Evolutionary conservation across 2,888 invertebrate species (phyloP), one percentile per base, ranked within the genome.

Genomic region (Cylindroiulus punctatus): DNA sequence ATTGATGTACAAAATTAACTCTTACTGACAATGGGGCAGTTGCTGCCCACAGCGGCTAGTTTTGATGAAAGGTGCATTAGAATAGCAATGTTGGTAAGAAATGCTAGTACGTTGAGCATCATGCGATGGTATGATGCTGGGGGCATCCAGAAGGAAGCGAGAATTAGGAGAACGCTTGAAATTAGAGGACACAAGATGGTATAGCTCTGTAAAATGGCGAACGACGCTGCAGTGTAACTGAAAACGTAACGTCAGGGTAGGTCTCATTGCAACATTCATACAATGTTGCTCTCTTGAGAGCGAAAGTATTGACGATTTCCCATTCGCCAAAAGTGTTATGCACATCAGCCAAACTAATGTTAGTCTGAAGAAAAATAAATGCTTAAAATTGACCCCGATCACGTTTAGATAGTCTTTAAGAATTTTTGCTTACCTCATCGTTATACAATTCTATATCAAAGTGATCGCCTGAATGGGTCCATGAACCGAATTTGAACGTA

Each of bases 301-400:
- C 95, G 96, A 4, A 96, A 96, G 90, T 93, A 93, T 95, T 96
- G 96, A 88, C 96, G 92, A 90, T 95, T 95, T 90, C 94, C 94
- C 87, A 93, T 93, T 12, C 93, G 93, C 89, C 94, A 91, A 90
- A 94, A 93, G 65, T 94, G 91, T 81, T 91, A 2, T 7, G 7
- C 3, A 7, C 36, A 36, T 36, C 36, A 4, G 2, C 36, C 36
- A 36, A 36, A 36, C 3, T 7, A 4, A 36, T 36, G 36, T 7
- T 2, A 4, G 2, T 36, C 36, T 36, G 36, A 36, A n/a, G n/a
- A n/a, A n/a, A n/a, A 36, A 36, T 36, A 36, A 36, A 4, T 36
- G 2, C 36, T 36, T 36, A 36, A 36, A 36, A 36, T 36, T 36
- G 7, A 36, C 36, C 7, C 36, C 36, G 36, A 7, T 36, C 36